Conservation (phyloP, 2,888 invertebrate species). For the Polyommatus icarus region DNA sequence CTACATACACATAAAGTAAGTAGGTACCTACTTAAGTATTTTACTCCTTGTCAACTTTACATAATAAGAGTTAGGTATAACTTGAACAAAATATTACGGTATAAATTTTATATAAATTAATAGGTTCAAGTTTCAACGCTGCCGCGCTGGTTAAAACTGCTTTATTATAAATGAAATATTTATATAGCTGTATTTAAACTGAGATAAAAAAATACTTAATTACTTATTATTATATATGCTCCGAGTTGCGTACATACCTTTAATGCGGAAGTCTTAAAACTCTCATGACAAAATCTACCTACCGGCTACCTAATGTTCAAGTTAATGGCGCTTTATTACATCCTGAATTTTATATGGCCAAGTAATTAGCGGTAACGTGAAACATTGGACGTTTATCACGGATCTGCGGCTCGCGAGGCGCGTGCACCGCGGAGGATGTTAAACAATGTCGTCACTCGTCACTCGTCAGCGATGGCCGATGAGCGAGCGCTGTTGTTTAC, state of each 20-base stretch:
- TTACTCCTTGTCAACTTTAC: too few relatives aligned
- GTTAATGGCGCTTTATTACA: constrained; percentile 5
- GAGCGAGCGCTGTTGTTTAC: background rate
- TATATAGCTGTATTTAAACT: background rate
- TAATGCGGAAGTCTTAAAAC: background rate
- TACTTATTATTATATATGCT: background rate
- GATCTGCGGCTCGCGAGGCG: background rate
- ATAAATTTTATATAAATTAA: too few relatives aligned
- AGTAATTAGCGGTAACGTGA: constrained; percentile 8
- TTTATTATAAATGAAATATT: background rate
- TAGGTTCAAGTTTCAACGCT: too few relatives aligned
- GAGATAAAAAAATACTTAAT: background rate
- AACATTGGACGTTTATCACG: background rate
- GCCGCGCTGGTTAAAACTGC: background rate
- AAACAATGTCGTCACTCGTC: constrained; percentile 1
- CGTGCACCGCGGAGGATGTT: background rate
- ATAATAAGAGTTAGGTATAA: too few relatives aligned
- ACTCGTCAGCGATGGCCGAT: too few relatives aligned
- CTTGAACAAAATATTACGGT: too few relatives aligned
- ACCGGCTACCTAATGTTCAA: background rate
- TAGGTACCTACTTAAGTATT: too few relatives aligned
- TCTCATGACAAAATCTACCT: background rate
- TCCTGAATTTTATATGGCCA: constrained; percentile 5
- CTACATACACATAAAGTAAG: too few relatives aligned
- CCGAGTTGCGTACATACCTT: background rate